A percentile compares a stretch with the other conserved stretches of the same genome.
Conservation (phyloP, 2,888 invertebrate species). For the Orthosia gothica region DNA sequence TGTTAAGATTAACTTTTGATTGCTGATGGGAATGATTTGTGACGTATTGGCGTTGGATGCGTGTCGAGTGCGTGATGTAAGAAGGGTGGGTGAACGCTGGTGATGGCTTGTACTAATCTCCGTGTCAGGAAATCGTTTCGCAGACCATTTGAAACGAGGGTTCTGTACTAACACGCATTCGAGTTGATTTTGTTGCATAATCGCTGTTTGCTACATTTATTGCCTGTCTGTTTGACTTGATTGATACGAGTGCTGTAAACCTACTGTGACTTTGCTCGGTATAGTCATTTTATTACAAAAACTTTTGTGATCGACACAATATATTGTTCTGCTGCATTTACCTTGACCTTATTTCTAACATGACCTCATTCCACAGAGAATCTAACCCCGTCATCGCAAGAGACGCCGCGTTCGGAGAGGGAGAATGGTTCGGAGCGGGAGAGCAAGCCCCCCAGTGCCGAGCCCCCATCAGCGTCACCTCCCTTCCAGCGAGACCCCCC, state of each 20-base stretch:
- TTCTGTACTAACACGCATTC: constrained; percentile 89
- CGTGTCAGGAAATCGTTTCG: constrained; percentile 92
- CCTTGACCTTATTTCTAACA: constrained; percentile 45
- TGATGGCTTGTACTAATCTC: constrained; percentile 92
- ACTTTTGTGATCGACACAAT: not conserved
- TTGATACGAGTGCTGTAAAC: constrained; percentile 58
- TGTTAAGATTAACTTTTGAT: constrained; percentile 78
- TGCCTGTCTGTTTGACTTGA: constrained; percentile 78
- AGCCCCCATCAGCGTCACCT: constrained; percentile 86
- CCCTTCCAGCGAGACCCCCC: constrained; percentile 88
- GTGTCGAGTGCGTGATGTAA: constrained; percentile 90
- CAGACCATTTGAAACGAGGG: constrained; percentile 91
- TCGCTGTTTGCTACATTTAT: constrained; percentile 84
- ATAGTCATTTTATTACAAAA: not conserved
- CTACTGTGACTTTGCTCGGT: not conserved
- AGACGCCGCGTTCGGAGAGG: constrained; percentile 83
- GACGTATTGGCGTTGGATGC: constrained; percentile 78
- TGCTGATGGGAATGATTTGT: constrained; percentile 77
- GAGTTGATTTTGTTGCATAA: constrained; percentile 88
- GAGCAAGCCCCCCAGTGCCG: constrained; percentile 88
- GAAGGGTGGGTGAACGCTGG: constrained; percentile 89
- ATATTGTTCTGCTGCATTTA: constrained; percentile 5
- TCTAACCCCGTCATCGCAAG: constrained; percentile 81
- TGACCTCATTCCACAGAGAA: constrained; percentile 80
- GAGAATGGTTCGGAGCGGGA: constrained; percentile 89